These are phyloP conservation scores for Channa striata DNA, from an alignment of 2,797 vertebrate genomes.

Conservation along the genomic window DNA sequence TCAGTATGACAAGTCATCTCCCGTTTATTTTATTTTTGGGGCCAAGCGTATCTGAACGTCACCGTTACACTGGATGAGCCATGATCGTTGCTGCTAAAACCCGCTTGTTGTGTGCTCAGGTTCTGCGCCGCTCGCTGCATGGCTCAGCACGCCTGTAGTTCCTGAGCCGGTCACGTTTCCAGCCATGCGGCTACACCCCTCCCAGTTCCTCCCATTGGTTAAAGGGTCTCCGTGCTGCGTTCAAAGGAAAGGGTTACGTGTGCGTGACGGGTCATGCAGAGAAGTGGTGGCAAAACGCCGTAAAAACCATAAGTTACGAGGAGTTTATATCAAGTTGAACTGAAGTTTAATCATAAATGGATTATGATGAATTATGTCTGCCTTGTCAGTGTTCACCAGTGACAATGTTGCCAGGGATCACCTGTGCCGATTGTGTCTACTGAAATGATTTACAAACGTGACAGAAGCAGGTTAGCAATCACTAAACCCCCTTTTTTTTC, in stretches of 20 bases:
- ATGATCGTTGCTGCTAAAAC: too few species aligned
- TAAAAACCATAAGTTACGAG: neutral
- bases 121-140: neutral
- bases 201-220: conserved; percentile 69
- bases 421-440: neutral
- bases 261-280: neutral
- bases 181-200: conserved; percentile 49
- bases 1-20: too few species aligned
- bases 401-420: neutral
- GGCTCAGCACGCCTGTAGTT: neutral
- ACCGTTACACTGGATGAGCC: too few species aligned
- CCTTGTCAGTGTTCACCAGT: neutral
- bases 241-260: neutral
- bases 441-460: neutral
- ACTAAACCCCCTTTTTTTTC: neutral
- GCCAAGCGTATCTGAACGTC: too few species aligned
- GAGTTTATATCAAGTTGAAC: neutral
- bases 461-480: neutral
- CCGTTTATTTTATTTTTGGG: too few species aligned
- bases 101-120: neutral
- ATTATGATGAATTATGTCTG: neutral
- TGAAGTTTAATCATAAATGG: too few species aligned
- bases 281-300: neutral
- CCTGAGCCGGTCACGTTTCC: conserved; percentile 67
- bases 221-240: neutral